phyloP scores from a whole-genome alignment of 1,140 invertebrate species.

The Camponotus vicinus region DNA sequence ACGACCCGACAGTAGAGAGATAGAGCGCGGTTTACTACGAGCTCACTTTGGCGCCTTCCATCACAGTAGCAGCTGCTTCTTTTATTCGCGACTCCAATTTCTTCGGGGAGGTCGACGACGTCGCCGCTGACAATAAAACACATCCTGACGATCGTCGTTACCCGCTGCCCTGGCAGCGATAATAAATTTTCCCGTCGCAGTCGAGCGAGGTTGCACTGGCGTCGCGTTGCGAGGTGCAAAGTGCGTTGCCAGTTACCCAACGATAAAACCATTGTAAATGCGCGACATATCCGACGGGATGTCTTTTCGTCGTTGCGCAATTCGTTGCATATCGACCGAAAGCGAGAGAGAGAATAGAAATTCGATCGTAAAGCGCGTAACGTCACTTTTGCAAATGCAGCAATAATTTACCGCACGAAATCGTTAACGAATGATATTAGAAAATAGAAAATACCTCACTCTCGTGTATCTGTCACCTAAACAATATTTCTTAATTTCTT shows the following conservation, averaged over 20 bases:
- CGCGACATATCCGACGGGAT: constrained; percentile 9
- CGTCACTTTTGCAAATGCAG: background rate
- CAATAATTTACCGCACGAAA: background rate
- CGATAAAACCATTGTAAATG: constrained; percentile 53
- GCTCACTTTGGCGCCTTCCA: constrained; percentile 21
- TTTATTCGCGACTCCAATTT: constrained; percentile 33
- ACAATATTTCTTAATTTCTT: constrained; percentile 14
- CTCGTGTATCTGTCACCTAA: background rate
- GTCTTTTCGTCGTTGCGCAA: constrained; percentile 21
- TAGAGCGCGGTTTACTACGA: constrained; percentile 25
- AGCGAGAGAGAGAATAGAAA: background rate
- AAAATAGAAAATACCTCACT: background rate
- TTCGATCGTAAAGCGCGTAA: background rate
- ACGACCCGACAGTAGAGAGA: background rate
- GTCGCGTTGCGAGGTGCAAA: constrained; percentile 18
- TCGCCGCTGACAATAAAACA: constrained; percentile 63
- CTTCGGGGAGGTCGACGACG: constrained; percentile 24
- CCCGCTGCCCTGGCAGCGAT: constrained; percentile 45
- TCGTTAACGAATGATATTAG: background rate
- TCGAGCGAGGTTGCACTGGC: background rate
- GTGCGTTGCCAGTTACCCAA: constrained; percentile 28
- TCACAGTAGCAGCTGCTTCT: constrained; percentile 38
- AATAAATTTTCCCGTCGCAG: constrained; percentile 61
- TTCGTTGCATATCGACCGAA: constrained; percentile 20
- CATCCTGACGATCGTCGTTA: constrained; percentile 62